Base-by-base conservation (phyloP, 2,797 vertebrate genomes). In the Chloroceryle amazona region DNA sequence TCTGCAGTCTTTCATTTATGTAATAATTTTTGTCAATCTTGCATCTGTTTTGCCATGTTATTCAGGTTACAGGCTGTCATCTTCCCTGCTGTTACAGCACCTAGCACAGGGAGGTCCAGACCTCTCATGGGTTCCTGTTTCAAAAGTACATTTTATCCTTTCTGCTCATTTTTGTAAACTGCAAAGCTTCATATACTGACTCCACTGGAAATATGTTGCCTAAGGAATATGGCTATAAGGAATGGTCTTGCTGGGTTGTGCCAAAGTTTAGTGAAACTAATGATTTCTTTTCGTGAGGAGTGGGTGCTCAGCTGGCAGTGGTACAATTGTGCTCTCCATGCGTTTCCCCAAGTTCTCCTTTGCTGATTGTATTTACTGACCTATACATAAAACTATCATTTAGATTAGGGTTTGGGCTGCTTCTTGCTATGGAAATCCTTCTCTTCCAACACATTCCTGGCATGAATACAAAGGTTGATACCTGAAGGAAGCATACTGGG, bases 401-500 rank as follows among this genome's bases (percentile, higher is more conserved):
- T 66, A 33, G 31, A 26, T 18, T 71, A 60, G 22, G 9, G 7
- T 52, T 92, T 47, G 21, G 28, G 29, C 13, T 82, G 7, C 13
- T 66, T 73, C 35, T 66, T 52, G 13, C 67, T 58, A 26, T 49
- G 55, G 42, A 76, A 87, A 63, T 65, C 3, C 13, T 63, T 85
- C 16, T 62, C 9, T 80, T 87, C 33, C 41, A 85, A 10, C 12
- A 44, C 9, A 15, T 5, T 84, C 3, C 16, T 11, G 8, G 11
- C 8, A 25, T 1, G 2, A 81, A 91, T 14, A 16, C 55, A 42
- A 79, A 72, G 33, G 15, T 1, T 57, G 33, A 68, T 7, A 6
- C 0, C 0, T 49, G 46, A 51, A 29, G 31, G 9, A 51, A 22
- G 15, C 17, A 84, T 52, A 22, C 11, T 13, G 4, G 9, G 8